Evolutionary conservation across 2,113 vertebrate genomes (phyloP).

Genomic region (Bungarus multicinctus): DNA sequence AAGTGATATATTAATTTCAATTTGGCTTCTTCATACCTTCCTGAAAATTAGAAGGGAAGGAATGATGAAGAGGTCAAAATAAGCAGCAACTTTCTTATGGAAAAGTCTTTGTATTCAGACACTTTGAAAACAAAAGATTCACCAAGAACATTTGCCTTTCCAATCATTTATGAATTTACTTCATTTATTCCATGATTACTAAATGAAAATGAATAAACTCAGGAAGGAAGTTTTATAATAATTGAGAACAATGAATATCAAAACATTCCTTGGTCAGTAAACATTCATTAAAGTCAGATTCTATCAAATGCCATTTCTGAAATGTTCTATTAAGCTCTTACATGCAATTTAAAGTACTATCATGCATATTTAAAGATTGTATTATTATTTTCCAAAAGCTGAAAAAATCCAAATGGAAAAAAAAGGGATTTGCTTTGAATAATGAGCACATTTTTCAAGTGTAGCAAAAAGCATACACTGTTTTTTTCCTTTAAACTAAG

Average conservation of each 20-base stretch:
- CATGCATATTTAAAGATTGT: not conserved
- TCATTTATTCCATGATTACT: not conserved
- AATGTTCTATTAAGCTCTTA: not conserved
- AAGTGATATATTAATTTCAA: not conserved
- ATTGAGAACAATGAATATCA: not conserved
- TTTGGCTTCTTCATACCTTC: not conserved
- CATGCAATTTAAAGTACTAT: not conserved
- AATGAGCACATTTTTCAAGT: not conserved
- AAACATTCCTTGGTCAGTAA: not conserved
- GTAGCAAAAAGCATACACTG: not conserved
- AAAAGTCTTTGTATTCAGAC: not conserved
- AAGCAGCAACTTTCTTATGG: not conserved
- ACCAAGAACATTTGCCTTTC: not conserved
- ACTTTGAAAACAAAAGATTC: not conserved
- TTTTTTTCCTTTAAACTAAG: not conserved
- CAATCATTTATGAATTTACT: slow-evolving; percentile 2
- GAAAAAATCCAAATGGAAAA: not conserved
- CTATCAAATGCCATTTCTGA: not conserved
- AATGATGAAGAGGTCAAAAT: not conserved
- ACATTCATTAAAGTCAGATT: not conserved
- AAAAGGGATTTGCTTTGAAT: rapidly evolving
- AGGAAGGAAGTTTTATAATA: slow-evolving; percentile 20
- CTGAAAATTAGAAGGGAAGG: not conserved
- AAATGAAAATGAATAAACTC: slow-evolving; percentile 13
- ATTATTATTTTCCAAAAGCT: not conserved